Evolutionary conservation across 2,888 invertebrate species (phyloP), one percentile per base, ranked within the genome.

Genomic region (Mylabris sibirica): DNA sequence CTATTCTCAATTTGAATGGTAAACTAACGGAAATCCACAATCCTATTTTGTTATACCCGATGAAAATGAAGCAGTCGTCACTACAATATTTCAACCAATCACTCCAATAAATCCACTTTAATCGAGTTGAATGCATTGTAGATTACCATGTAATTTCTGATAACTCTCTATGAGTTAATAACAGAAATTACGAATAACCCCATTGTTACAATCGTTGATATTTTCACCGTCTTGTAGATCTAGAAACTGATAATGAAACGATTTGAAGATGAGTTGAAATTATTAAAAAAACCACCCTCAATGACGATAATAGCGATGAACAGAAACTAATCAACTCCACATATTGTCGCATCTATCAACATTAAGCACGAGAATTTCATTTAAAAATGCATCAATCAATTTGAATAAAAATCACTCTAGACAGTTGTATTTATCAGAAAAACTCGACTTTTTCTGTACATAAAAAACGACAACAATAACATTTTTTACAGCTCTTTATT

Each of bases 71-170:
- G 8, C 49, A 49, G 6, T 44, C 38, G 12, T 12, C 38, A 38
- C n/a, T 44, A 44, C 17, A 44, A 44, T 44, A 44, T 44, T 44
- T 17, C 44, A 44, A 44, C 8, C 44, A 44, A 44, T 38, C 38
- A 12, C 9, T 38, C 12, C 38, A 3, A 38, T 38, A 38, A 38
- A 38, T 44, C 17, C 17, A 17, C 44, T 44, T n/a, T 17, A 44
- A 44, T 17, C n/a, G 17, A 44, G 17, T 44, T 17, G n/a, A 44
- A 44, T 38, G 14, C 11, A n/a, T 30, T 60, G 34, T 20, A 26
- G 20, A 35, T 35, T 30, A 24, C 12, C 12, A 14, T 34, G 3
- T 2, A 44, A 44, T 3, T 38, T 38, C 35, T 12, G 3, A 38
- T 12, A 38, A 12, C 3, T 38, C 38, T 2, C 3, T 12, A 38